Conservation (phyloP, 1,140 invertebrate species). For the Manduca sexta region DNA sequence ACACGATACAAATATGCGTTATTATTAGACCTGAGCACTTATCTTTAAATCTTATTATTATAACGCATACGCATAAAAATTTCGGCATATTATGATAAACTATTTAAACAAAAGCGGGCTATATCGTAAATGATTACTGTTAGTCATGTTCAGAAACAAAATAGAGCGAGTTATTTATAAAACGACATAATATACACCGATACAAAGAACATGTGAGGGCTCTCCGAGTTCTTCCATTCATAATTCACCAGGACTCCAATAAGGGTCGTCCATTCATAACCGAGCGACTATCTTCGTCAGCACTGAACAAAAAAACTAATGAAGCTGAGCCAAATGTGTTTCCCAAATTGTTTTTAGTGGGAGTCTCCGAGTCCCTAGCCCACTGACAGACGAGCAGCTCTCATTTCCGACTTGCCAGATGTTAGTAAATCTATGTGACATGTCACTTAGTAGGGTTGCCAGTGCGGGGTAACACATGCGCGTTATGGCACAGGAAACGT, state of each 20-base stretch:
- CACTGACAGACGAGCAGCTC: constrained; percentile 30
- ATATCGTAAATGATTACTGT: no score
- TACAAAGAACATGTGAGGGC: constrained; percentile 1
- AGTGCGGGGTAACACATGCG: constrained; percentile 17
- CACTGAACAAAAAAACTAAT: constrained; percentile 30
- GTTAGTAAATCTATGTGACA: constrained; percentile 9
- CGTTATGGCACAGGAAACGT: constrained; percentile 22
- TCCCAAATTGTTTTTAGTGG: constrained; percentile 20
- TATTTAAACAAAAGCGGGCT: no score
- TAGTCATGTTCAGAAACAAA: no score
- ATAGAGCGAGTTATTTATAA: no score
- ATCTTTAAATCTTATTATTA: no score
- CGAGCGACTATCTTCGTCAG: constrained; percentile 18
- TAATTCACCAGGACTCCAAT: constrained; percentile 27
- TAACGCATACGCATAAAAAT: no score
- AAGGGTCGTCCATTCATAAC: constrained; percentile 38
- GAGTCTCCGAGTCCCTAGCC: constrained; percentile 17
- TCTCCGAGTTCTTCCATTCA: constrained; percentile 22
- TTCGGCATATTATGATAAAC: no score
- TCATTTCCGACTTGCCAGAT: constrained; percentile 37
- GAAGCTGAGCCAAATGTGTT: constrained; percentile 40
- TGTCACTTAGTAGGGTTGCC: constrained; percentile 28
- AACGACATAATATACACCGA: background rate
- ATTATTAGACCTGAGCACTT: no score
- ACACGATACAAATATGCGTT: no score